A percentile compares a stretch with the other conserved stretches of the same genome.
Evolutionary conservation across 2,888 invertebrate species (phyloP).

Genomic region (Trichopoda pennipes): DNA sequence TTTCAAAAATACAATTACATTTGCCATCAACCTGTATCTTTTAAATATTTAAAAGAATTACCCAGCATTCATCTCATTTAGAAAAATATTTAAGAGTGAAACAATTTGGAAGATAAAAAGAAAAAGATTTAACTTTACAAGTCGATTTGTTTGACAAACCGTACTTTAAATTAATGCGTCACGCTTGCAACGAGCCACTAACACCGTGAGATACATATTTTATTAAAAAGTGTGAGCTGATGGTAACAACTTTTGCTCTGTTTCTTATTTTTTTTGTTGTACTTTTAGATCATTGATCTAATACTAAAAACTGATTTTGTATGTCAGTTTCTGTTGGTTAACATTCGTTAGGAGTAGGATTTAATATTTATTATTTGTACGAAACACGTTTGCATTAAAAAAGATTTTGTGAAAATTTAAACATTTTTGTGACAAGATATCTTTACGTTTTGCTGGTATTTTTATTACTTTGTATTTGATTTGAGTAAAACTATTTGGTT

Average conservation of each 20-base stretch:
- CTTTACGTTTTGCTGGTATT: conserved; percentile 2
- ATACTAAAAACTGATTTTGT: conserved; percentile 35
- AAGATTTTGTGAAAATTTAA: conserved; percentile 39
- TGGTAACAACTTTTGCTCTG: conserved; percentile 22
- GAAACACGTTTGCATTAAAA: conserved; percentile 17
- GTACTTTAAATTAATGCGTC: conserved; percentile 63
- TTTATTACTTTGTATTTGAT: too few species aligned
- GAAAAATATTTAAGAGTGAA: too few species aligned
- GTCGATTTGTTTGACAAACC: conserved; percentile 47
- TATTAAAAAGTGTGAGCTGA: conserved; percentile 48
- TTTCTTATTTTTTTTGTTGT: conserved; percentile 16
- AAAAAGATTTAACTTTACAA: conserved; percentile 10
- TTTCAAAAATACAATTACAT: too few species aligned
- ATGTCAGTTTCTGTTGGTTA: conserved; percentile 16
- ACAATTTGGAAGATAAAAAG: too few species aligned
- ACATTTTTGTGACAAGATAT: conserved; percentile 47
- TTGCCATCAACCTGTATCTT: too few species aligned
- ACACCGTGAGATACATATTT: conserved; percentile 66
- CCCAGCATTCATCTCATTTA: too few species aligned
- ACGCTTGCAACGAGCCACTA: conserved; percentile 60
- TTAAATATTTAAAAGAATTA: too few species aligned
- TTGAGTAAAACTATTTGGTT: conserved; percentile 9
- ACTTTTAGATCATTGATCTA: conserved; percentile 48
- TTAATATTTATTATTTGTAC: conserved; percentile 10
- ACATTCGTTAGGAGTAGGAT: conserved; percentile 12